Evolutionary conservation across 2,113 vertebrate species (phyloP), one percentile per base, ranked within the genome.

Genomic region (Atlantisia rogersi): DNA sequence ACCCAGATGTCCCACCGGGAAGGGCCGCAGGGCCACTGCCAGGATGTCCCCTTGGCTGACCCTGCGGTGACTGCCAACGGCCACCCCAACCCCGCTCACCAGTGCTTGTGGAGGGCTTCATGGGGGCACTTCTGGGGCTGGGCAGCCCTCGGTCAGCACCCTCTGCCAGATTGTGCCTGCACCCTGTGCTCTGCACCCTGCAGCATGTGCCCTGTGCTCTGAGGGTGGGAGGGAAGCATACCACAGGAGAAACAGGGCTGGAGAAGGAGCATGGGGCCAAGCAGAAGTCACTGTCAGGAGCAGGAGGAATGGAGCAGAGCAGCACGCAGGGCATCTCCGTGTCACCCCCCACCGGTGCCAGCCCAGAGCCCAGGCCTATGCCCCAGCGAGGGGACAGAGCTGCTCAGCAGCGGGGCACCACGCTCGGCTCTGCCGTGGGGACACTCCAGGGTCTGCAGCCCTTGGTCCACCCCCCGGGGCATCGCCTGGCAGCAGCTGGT

Each of bases 381-480:
- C 16, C 19, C 17, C 52, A 15, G 28, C 31, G 2, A 1, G 1
- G 39, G 55, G 8, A 63, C 39, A 0, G 5, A 71, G 56, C 77
- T 55, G 64, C 42, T 76, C 2, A 0, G 46, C 2, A 0, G 62
- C 1, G 0, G 53, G 56, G 56, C 14, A 26, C 59, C 12, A 9
- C 1, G 0, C 31, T 35, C 2, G 0, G 52, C n/a, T 62, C 48
- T 37, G 50, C 21, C 2, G 1, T 8, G 69, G n/a, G 75, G 53
- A 67, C 21, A 4, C 2, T 1, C 10, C 2, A 8, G 74, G 37
- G 80, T 14, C 75, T 2, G 32, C 46, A 22, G 26, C 26, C 44
- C 69, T 32, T 26, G 29, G 19, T 44, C 11, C 1, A 0, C 44
- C n/a, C 19, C 46, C 32, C 8, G 0, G 9, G 48, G 21, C 63